phyloP scores from a whole-genome alignment of 2,888 invertebrate genomes.

The Drosophila falleni region DNA sequence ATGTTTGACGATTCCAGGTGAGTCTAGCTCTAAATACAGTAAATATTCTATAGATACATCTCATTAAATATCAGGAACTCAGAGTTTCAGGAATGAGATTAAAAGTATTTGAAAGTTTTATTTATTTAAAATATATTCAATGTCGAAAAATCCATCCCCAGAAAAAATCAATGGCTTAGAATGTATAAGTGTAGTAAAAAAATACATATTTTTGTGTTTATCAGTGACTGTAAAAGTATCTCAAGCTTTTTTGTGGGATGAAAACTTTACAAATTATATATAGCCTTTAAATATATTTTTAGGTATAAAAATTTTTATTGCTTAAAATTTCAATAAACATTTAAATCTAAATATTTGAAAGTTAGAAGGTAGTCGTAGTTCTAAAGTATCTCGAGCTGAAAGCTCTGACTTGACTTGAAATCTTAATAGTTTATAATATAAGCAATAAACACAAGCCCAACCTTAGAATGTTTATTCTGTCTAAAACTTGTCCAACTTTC shows the following conservation, averaged over 20 bases:
- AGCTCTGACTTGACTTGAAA: not conserved
- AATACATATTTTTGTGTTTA: no score
- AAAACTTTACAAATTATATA: no score
- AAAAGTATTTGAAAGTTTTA: not conserved
- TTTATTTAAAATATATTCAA: no score
- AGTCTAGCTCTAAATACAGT: slow-evolving; percentile 32
- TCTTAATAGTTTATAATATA: not conserved
- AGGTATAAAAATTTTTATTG: not conserved
- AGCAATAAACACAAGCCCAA: not conserved
- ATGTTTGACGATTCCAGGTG: slow-evolving; percentile 91
- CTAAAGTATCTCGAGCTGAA: not conserved
- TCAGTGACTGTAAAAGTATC: not conserved
- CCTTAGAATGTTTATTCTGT: slow-evolving; percentile 8
- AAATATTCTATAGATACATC: not conserved
- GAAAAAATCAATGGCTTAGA: no score
- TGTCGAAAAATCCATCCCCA: no score
- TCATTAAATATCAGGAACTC: not conserved
- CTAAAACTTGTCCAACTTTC: slow-evolving; percentile 49
- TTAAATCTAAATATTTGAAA: no score
- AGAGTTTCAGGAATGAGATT: not conserved
- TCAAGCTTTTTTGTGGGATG: not conserved
- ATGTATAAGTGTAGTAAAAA: no score
- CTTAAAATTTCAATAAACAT: not conserved
- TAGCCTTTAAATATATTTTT: not conserved
- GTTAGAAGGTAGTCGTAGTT: not conserved